phyloP scores from a whole-genome alignment of 2,888 invertebrate genomes.

The Brachypalpus laphriformis region DNA sequence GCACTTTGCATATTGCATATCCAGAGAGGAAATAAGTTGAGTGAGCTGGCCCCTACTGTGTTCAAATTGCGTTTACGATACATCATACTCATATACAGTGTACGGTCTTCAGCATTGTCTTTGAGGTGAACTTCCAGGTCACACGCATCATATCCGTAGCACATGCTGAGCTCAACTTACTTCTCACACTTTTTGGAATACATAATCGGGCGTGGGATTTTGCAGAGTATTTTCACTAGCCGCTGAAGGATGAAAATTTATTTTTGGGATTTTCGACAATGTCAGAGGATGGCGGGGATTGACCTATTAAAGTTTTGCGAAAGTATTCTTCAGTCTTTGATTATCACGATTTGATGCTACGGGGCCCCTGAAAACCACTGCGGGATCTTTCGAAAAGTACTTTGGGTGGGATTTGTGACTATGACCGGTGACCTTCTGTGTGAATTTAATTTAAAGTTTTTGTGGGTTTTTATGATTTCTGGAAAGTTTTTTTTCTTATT shows the following conservation, averaged over 20 bases:
- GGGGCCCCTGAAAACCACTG: neutral
- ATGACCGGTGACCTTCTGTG: neutral
- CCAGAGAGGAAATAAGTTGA: neutral
- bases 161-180: neutral
- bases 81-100: neutral
- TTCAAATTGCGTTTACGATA: conserved; percentile 8
- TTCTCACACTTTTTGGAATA: conserved; percentile 8
- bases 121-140: conserved; percentile 30
- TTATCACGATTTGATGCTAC: neutral
- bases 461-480: conserved; percentile 6
- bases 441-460: conserved; percentile 36
- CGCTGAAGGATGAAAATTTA: neutral
- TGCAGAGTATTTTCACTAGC: neutral
- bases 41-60: conserved; percentile 34
- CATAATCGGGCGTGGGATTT: conserved; percentile 2
- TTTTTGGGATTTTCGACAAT: conserved; percentile 8
- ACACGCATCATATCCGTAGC: conserved; percentile 2
- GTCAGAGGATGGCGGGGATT: neutral
- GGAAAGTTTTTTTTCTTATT: conserved; percentile 3
- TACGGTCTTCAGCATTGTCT: neutral
- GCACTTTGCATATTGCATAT: conserved; percentile 57
- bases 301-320: conserved; percentile 31
- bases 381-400: neutral
- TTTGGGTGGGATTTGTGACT: neutral
- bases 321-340: conserved; percentile 4